Evolutionary conservation across 2,113 vertebrate genomes (phyloP), one percentile per base, ranked within the genome.

Genomic region (Ceyx cyanopectus): DNA sequence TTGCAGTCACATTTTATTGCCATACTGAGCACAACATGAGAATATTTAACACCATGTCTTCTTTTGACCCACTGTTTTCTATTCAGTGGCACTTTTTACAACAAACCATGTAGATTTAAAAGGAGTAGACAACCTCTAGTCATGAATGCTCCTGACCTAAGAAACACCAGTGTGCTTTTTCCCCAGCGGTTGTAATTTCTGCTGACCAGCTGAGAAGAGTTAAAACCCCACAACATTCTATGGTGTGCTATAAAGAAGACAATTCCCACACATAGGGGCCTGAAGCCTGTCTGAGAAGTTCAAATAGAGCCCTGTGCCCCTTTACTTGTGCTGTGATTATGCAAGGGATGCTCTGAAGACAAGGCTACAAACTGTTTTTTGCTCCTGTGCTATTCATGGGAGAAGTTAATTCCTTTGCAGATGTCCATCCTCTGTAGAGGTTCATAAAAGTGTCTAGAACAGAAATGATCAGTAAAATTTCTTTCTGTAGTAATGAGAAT

Each of bases 361-460:
- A 74, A 57, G 24, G 18, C 37, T 67, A 26, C 34, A 53, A 69
- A 34, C 51, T 40, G 32, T 53, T 40, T 8, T 46, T 22, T 32
- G 23, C 56, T 80, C 45, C 23, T 56, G 19, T 73, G 56, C 68
- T 40, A 5, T 32, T 63, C 32, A 53, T 24, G n/a, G 26, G 50
- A 30, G 41, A 75, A 48, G 17, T 51, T 29, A 68, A 29, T 43
- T 8, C 58, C 69, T 41, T 19, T 14, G 15, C 29, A 67, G 41
- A 23, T 6, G 29, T 29, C 26, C 14, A 32, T 1, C 23, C 29
- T 53, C 4, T 3, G 0, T 53, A 51, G 13, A 51, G 50, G 13
- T 56, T 30, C 27, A 18, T 13, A 23, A 21, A 61, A 41, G 32
- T 11, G 16, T 14, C 80, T 40, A 34, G 72, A 77, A 40, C 2